Percentiles rank a stretch among this genome's conserved stretches.
These are phyloP conservation scores for Epirrita christyi DNA, from an alignment of 2,888 invertebrate species.

Conservation along the genomic window DNA sequence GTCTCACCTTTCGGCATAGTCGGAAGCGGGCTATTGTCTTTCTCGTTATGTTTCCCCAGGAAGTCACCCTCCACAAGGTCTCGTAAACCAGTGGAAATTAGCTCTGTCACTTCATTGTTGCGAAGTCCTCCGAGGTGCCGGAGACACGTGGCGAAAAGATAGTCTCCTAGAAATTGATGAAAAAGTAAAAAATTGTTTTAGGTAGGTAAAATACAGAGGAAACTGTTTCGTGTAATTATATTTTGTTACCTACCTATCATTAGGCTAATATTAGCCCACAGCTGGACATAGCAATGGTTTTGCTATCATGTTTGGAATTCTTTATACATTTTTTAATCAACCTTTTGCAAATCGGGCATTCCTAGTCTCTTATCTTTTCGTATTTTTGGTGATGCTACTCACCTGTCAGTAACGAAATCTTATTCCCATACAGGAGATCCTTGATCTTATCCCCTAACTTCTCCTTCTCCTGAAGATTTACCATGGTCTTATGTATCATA, in stretches of 20 bases:
- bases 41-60: slow-evolving; percentile 64
- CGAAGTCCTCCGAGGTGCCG: slow-evolving; percentile 68
- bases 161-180: slow-evolving; percentile 58
- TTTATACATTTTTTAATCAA: too few relatives aligned
- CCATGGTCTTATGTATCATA: slow-evolving; percentile 75
- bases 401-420: slow-evolving; percentile 76
- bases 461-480: slow-evolving; percentile 67
- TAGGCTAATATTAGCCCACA: too few relatives aligned
- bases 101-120: slow-evolving; percentile 72
- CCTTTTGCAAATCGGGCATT: too few relatives aligned
- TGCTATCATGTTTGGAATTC: too few relatives aligned
- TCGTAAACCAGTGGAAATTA: slow-evolving; percentile 72
- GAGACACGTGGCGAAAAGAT: slow-evolving; percentile 70
- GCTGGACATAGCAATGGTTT: too few relatives aligned
- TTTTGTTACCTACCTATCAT: too few relatives aligned
- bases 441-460: slow-evolving; percentile 62
- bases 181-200: too few relatives aligned
- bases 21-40: slow-evolving; percentile 64
- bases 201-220: too few relatives aligned
- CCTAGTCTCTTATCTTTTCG: too few relatives aligned
- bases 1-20: slow-evolving; percentile 62
- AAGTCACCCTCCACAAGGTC: slow-evolving; percentile 76
- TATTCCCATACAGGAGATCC: slow-evolving; percentile 74
- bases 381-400: slow-evolving; percentile 14
- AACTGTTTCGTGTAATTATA: too few relatives aligned